Evolutionary conservation across 2,888 invertebrate genomes (phyloP).

Genomic region (Thyatira batis): DNA sequence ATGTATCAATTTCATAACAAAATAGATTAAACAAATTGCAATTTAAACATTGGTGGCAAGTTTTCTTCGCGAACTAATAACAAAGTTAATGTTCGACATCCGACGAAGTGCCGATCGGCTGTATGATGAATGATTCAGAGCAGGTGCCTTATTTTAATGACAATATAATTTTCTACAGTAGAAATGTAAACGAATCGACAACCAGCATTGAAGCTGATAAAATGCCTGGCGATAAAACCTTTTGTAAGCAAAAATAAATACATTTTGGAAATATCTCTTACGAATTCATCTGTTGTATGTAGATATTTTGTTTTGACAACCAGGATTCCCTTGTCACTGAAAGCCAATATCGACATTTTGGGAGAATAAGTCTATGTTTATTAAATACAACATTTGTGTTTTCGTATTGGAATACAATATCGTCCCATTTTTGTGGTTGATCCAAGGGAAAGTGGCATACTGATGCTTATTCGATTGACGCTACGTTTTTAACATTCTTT

Average conservation of each 20-base stretch:
- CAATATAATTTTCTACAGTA: constrained; percentile 21
- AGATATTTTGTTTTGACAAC: constrained; percentile 1
- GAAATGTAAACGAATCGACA: neutral
- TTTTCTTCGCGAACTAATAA: constrained; percentile 42
- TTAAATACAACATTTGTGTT: neutral
- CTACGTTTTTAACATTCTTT: too few species aligned
- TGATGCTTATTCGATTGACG: too few species aligned
- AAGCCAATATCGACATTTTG: neutral
- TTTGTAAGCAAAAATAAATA: neutral
- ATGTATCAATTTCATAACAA: neutral
- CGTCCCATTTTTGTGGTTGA: neutral
- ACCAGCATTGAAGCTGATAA: neutral
- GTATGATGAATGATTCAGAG: constrained; percentile 50
- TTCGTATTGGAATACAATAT: neutral
- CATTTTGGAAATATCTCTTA: neutral
- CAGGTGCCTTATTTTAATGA: constrained; percentile 58
- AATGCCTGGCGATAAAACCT: neutral
- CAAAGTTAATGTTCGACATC: constrained; percentile 49
- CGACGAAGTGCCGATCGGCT: constrained; percentile 36
- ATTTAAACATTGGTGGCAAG: constrained; percentile 35
- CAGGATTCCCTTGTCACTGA: neutral
- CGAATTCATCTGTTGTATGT: neutral
- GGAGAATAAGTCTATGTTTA: constrained; percentile 7
- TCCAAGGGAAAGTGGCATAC: too few species aligned
- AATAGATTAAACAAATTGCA: neutral